Base-by-base conservation (phyloP, 2,797 vertebrate species). In the Spinibarbus caldwelli region DNA sequence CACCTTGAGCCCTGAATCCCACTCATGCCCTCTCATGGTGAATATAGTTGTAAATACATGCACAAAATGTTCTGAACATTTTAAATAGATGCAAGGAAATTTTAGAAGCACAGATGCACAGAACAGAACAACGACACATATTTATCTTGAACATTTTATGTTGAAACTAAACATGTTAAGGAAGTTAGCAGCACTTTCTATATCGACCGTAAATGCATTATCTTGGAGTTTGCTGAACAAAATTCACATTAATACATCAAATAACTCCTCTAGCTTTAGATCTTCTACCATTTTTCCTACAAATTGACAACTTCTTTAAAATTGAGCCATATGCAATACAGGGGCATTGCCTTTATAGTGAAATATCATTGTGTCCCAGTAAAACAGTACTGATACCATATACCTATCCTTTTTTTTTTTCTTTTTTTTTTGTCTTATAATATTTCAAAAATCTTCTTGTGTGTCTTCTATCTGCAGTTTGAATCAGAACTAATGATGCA, bases 1-100 rank as follows among this genome's bases (percentile, higher is more conserved):
- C 87, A 75, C 86, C 89, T 31, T 52, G 43, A 82, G 66, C 47
- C 89, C 83, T 77, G 77, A 90, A 85, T 86, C 83, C 86, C 66
- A 54, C 45, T 52, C 21, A 57, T 34, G 31, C 88, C 72, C 57
- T 84, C 88, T 88, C 87, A 21, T 36, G 70, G 88, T 88, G 87
- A 89, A 89, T 86, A 49, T 43, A 71, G 77, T 34, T 57, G 77
- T 19, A 26, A 52, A 68, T 31, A 36, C 64, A 21, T 73, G 75
- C 80, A 71, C 36, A 54, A 10, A 29, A 17, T 71, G 10, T 1
- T 52, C 5, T 23, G 14, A 26, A 11, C 45, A 3, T 38, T 26
- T 80, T 10, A 54, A 71, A 3, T 14, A 11, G 70, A 71, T 8
- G 15, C 23, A 57, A 23, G 4, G 49, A 59, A 0, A 26, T 41